phyloP scores from a whole-genome alignment of 2,113 vertebrate species.

The Eclectus roratus region DNA sequence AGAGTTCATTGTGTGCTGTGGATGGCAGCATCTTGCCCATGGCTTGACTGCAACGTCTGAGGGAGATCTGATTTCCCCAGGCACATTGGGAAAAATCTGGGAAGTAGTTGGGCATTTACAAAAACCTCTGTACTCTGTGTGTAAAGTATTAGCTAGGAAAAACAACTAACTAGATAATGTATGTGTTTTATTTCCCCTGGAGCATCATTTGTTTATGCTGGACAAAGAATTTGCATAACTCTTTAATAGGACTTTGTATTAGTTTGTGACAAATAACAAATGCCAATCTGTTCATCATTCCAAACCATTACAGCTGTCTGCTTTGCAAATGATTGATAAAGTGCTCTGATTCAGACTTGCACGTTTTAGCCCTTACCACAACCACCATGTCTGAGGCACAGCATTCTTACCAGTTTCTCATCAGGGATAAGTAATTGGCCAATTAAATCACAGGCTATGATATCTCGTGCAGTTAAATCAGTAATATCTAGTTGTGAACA shows the following conservation, averaged over 20 bases:
- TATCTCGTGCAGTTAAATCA: neutral
- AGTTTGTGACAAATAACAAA: slow-evolving; percentile 11
- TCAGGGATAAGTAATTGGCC: slow-evolving; percentile 8
- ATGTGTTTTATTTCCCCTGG: neutral
- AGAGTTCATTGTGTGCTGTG: neutral
- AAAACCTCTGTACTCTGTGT: neutral
- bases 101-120: neutral
- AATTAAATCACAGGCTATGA: neutral
- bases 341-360: neutral
- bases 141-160: neutral
- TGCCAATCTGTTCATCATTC: neutral
- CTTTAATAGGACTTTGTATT: slow-evolving; percentile 27
- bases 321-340: slow-evolving; percentile 13
- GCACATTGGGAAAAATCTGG: neutral
- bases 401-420: neutral
- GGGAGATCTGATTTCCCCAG: neutral
- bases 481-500: neutral
- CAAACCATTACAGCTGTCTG: neutral
- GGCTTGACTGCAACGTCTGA: neutral
- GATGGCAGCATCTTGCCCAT: neutral
- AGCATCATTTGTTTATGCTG: slow-evolving; percentile 15
- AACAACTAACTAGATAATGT: neutral
- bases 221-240: neutral
- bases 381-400: neutral
- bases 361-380: neutral